A percentile compares a stretch with the other conserved stretches of the same genome.
Conservation (phyloP, 2,797 vertebrate species). For the Sylvia borin region DNA sequence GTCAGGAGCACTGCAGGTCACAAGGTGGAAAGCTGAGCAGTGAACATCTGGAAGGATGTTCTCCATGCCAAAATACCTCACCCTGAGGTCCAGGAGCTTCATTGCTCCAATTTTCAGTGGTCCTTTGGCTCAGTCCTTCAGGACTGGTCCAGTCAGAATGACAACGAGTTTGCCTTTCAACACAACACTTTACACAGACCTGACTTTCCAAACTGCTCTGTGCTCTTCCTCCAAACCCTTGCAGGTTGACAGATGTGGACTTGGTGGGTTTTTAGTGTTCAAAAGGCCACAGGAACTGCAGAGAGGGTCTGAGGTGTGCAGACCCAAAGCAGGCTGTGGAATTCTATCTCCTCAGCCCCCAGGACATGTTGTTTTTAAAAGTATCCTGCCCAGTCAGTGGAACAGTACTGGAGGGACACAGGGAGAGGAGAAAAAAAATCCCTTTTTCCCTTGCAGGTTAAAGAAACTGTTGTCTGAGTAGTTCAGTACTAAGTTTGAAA, state of each 20-base stretch:
- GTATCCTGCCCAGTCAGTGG: not conserved
- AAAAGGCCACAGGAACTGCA: not conserved
- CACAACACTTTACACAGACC: fast-evolving
- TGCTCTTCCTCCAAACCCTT: not conserved
- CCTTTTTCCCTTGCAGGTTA: not conserved
- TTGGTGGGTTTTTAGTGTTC: not conserved
- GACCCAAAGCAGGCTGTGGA: not conserved
- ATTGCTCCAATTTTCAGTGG: not conserved
- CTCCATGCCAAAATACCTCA: not conserved
- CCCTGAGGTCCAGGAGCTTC: not conserved
- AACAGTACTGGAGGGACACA: not conserved
- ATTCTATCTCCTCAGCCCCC: not conserved
- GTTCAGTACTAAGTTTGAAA: not conserved
- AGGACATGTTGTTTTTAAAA: not conserved
- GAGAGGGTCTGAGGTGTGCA: fast-evolving
- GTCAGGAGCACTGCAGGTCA: not conserved
- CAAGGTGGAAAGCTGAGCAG: not conserved
- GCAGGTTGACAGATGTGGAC: not conserved
- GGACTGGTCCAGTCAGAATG: not conserved
- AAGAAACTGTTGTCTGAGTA: not conserved
- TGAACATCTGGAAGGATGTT: not conserved
- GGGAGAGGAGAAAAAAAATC: not conserved
- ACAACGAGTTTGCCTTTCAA: not conserved
- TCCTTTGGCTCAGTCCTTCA: not conserved
- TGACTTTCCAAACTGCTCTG: not conserved